Evolutionary conservation across 2,113 vertebrate species (phyloP), one percentile per base, ranked within the genome.

Genomic region (Solea solea): DNA sequence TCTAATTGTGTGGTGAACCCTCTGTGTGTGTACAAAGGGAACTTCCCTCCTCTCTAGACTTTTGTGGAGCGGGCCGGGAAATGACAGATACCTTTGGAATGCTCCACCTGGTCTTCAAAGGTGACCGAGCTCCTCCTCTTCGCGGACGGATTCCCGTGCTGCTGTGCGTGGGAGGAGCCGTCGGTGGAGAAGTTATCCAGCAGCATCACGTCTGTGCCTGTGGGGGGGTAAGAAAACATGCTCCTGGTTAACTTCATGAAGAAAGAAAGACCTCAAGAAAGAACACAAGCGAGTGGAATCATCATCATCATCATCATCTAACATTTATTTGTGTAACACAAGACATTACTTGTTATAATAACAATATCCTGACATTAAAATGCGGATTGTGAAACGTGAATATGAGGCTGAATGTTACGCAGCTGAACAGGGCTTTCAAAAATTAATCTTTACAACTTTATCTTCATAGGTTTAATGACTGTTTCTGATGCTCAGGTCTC

Each of bases 181-280:
- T 98, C 97, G 0, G 94, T 95, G 41, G 92, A 91, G 64, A 91
- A 94, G 85, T 96, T 95, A 59, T 98, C 97, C 28, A 99, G 94
- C 62, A 99, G 94, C 96, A 99, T 97, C 83, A 96, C 90, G 1
- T 99, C 98, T 16, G 98, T 98, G 72, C 96, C 98, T 99, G 72
- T 16, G 70, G n/a, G 39, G 16, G n/a, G n/a, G n/a, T 27, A 13
- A 25, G 42, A 72, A 25, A 64, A 63, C 13, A 58, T 15, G 2
- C 28, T 3, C 1, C 13, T 5, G 3, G 28, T 57, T 34, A 34
- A 34, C 1, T 3, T 13, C 21, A 25, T 50, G 61, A 0, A 28
- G 8, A 41, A 54, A 69, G 25, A 42, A 41, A 7, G 8, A 28
- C 28, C 27, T 67, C 3, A 48, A 9, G 53, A 41, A 14, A 44